phyloP scores from a whole-genome alignment of 2,888 invertebrate species.

The Alloscopus bannaensis region DNA sequence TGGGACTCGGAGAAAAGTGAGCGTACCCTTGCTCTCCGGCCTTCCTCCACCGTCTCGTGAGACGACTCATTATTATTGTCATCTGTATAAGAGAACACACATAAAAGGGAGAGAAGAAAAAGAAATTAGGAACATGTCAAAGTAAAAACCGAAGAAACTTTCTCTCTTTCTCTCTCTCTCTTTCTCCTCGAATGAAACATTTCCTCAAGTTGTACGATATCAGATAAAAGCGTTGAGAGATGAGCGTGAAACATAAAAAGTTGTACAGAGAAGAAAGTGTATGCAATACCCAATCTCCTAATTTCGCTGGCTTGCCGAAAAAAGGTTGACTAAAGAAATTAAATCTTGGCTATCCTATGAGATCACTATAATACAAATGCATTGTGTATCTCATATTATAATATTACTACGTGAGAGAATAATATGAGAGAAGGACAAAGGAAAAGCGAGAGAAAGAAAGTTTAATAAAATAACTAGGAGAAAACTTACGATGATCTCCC shows the following conservation, averaged over 20 bases:
- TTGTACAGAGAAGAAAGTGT: too few species aligned
- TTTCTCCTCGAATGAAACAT: slow-evolving; percentile 35
- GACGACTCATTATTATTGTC: slow-evolving; percentile 68
- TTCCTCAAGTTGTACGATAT: too few species aligned
- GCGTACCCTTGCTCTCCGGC: slow-evolving; percentile 81
- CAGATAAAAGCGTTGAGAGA: too few species aligned
- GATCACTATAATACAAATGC: background rate
- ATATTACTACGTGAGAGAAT: too few species aligned
- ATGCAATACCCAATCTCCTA: too few species aligned
- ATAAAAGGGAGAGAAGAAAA: slow-evolving; percentile 25
- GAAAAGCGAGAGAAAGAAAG: slow-evolving; percentile 2
- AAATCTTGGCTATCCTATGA: slow-evolving; percentile 37
- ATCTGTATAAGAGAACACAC: slow-evolving; percentile 53
- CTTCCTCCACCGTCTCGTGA: slow-evolving; percentile 71
- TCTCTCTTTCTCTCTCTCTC: slow-evolving; percentile 30
- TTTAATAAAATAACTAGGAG: slow-evolving; percentile 35
- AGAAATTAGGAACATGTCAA: slow-evolving; percentile 47
- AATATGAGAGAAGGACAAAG: too few species aligned
- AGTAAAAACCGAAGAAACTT: slow-evolving; percentile 43
- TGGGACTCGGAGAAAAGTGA: slow-evolving; percentile 97
- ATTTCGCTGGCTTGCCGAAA: background rate
- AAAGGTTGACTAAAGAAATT: slow-evolving; percentile 24
- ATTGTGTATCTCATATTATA: too few species aligned
- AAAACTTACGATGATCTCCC: slow-evolving; percentile 72
- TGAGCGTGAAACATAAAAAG: too few species aligned